Evolutionary conservation across 1,140 invertebrate genomes (phyloP), one percentile per base, ranked within the genome.

Genomic region (Acromyrmex charruanus): DNA sequence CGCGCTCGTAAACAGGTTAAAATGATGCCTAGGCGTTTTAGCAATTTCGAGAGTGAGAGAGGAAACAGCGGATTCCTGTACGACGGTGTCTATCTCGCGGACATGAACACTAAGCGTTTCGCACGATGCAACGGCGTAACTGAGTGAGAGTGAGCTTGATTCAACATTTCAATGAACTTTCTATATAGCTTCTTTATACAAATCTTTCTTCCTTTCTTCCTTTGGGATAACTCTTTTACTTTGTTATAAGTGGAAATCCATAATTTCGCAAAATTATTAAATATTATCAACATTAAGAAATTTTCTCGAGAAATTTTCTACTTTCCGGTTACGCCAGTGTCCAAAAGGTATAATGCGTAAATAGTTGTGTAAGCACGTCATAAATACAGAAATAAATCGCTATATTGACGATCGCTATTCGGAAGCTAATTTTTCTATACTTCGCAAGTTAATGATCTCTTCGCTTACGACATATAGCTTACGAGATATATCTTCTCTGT

Each of bases 1-100:
- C 31, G 80, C 28, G 88, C 86, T 88, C 90, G 75, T 91, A 90
- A 90, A 89, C 82, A 88, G 74, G 59, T 79, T 72, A 58, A 61
- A 44, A 79, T 77, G 51, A 80, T 80, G 44, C 65, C 79, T 58
- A 85, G 75, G 35, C 69, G 74, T 69, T 81, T 75, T 65, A 61
- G 63, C 74, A 85, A 81, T 85, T 80, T 63, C 21, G 51, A 31
- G 55, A 88, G 84, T 49, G 77, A 74, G 72, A 77, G 84, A 88
- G 75, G 65, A 63, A 71, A 74, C 72, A 28, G 44, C 49, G 53
- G 59, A 74, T 82, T 51, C 61, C 25, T 72, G 25, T 59, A 72
- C 12, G 18, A 14, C 21, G 21, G 35, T 44, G 61, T 61, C 53
- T 35, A 35, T 61, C 55, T 59, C 69, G 69, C 44, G 35, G 39